phyloP scores from a whole-genome alignment of 1,140 invertebrate genomes.

The Leucophenga varia region DNA sequence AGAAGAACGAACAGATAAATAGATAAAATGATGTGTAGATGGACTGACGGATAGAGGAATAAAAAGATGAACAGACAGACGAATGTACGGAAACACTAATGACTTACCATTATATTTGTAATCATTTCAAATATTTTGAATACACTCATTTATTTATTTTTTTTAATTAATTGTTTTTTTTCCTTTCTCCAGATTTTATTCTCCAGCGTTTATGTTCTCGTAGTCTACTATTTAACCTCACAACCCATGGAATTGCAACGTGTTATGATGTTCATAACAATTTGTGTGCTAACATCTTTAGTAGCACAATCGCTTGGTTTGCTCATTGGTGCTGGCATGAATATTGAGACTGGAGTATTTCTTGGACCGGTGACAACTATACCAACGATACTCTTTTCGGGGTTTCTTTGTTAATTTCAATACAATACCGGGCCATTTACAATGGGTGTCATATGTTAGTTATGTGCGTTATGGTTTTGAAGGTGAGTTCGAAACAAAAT shows the following conservation, averaged over 20 bases:
- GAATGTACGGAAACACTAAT: neutral
- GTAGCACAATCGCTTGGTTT: constrained; percentile 91
- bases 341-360: constrained; percentile 87
- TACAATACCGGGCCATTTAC: constrained; percentile 86
- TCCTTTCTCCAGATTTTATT: constrained; percentile 71
- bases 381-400: constrained; percentile 86
- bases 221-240: constrained; percentile 93
- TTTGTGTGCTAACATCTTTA: constrained; percentile 84
- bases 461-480: constrained; percentile 93
- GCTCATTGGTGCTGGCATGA: constrained; percentile 88
- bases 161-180: neutral
- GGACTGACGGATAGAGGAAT: too few relatives aligned
- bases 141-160: constrained; percentile 1
- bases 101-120: neutral
- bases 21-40: too few relatives aligned
- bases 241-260: constrained; percentile 85
- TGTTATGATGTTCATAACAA: constrained; percentile 84
- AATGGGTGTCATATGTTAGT: constrained; percentile 86
- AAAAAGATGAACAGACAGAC: too few relatives aligned
- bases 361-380: constrained; percentile 89
- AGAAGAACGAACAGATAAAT: too few relatives aligned
- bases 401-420: constrained; percentile 94
- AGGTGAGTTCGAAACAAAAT: too few relatives aligned
- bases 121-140: neutral
- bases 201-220: constrained; percentile 85